Conservation (phyloP, 2,113 vertebrate genomes). For the Oceanodroma tethys region DNA sequence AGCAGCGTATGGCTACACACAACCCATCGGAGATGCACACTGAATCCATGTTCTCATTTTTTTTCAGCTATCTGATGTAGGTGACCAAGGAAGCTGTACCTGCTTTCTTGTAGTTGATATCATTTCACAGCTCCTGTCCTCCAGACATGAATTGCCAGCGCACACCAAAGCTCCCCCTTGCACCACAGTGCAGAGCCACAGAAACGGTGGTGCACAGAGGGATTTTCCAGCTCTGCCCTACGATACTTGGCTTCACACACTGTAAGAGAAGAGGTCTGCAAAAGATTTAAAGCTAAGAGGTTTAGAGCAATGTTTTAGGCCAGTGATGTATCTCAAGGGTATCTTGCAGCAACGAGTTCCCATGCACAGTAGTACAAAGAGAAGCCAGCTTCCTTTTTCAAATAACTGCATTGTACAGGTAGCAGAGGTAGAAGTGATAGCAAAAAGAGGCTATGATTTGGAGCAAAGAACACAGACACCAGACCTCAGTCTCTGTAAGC, state of each 20-base stretch:
- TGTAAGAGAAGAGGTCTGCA: not conserved
- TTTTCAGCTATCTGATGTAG: not conserved
- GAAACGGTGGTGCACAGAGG: fast-evolving
- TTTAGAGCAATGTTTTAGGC: not conserved
- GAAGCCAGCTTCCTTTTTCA: not conserved
- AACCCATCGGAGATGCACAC: not conserved
- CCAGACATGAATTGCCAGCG: not conserved
- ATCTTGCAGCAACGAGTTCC: not conserved
- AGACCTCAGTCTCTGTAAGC: not conserved
- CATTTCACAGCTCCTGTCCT: not conserved
- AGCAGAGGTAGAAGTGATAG: not conserved
- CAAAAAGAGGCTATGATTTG: not conserved
- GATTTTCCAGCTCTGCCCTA: not conserved
- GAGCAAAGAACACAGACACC: not conserved
- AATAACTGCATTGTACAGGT: not conserved
- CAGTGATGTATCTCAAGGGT: not conserved
- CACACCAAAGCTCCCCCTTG: not conserved
- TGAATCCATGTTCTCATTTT: not conserved
- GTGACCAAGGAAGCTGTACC: not conserved
- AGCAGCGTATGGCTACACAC: not conserved
- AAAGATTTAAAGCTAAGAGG: not conserved
- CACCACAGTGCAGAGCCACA: not conserved
- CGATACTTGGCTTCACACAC: not conserved
- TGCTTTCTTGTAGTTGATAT: not conserved
- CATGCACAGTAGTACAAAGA: not conserved